These are phyloP conservation scores for Clepsis dumicolana DNA, from an alignment of 2,888 invertebrate species.

Conservation along the genomic window DNA sequence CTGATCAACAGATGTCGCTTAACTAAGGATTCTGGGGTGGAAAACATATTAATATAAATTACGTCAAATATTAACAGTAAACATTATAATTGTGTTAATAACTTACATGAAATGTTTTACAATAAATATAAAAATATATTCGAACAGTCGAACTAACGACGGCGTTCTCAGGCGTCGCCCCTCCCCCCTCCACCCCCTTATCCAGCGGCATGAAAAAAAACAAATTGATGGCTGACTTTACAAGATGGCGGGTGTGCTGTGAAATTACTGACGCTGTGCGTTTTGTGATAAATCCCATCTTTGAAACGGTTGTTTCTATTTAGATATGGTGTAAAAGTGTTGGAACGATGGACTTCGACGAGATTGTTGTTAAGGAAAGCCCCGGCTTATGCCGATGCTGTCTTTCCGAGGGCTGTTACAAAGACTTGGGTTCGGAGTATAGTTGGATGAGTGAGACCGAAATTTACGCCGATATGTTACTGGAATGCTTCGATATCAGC, in stretches of 20 bases:
- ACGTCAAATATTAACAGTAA: no score
- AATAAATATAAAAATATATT: no score
- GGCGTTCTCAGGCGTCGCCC: no score
- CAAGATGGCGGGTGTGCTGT: constrained; percentile 51
- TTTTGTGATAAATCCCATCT: constrained; percentile 21
- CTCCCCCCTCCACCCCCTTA: no score
- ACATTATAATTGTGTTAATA: no score
- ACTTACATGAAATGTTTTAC: no score
- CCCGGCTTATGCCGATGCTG: constrained; percentile 83
- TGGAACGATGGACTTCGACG: constrained; percentile 74
- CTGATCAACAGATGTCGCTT: constrained; percentile 2
- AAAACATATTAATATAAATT: no score
- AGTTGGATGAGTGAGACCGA: constrained; percentile 80
- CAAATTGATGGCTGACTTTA: constrained; percentile 21
- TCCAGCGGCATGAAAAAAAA: not conserved
- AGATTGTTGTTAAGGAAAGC: constrained; percentile 77
- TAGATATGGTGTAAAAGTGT: constrained; percentile 45
- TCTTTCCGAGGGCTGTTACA: constrained; percentile 81
- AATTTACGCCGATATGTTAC: constrained; percentile 80
- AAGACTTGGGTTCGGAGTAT: constrained; percentile 75
- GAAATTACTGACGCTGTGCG: constrained; percentile 42
- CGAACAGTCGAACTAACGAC: no score
- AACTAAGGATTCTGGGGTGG: no score
- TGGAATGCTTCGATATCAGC: constrained; percentile 81
- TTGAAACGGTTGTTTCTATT: constrained; percentile 19